A percentile compares a stretch with the other conserved stretches of the same genome.
Conservation (phyloP, 2,797 vertebrate species). For the Hybognathus amarus region DNA sequence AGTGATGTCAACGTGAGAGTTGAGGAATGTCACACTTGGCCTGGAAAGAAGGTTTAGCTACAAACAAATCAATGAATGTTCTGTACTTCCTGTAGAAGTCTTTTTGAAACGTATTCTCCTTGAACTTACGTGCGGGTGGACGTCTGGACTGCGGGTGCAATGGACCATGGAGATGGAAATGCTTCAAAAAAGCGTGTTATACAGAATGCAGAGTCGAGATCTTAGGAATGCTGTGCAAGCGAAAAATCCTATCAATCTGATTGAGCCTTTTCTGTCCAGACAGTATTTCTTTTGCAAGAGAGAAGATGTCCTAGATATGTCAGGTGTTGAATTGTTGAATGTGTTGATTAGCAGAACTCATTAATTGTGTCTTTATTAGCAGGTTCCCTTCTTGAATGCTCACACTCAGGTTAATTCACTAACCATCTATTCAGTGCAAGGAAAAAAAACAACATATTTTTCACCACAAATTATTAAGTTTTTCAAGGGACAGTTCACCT, state of each 20-base stretch:
- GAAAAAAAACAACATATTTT: not conserved
- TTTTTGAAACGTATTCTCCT: conserved; percentile 13
- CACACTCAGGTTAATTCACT: not conserved
- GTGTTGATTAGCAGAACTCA: not conserved
- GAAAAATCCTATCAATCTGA: not conserved
- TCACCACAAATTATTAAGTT: not conserved
- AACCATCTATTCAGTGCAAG: not conserved
- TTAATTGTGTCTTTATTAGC: not conserved
- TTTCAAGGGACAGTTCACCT: not conserved
- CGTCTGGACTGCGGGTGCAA: not conserved
- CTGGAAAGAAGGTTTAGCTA: not conserved
- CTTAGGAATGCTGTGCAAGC: not conserved
- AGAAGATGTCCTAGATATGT: not conserved
- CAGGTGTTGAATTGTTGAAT: not conserved
- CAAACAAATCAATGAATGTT: conserved; percentile 32
- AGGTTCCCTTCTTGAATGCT: too few species aligned
- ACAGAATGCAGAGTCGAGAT: conserved; percentile 6
- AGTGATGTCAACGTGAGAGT: not conserved
- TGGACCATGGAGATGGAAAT: conserved; percentile 1
- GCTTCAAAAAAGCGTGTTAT: not conserved
- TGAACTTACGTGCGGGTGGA: not conserved
- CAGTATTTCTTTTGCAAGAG: not conserved
- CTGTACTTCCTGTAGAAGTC: conserved; percentile 7
- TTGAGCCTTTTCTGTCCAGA: not conserved
- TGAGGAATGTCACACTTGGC: not conserved